Evolutionary conservation across 2,113 vertebrate genomes (phyloP), one percentile per base, ranked within the genome.

Genomic region (Bubo bubo): DNA sequence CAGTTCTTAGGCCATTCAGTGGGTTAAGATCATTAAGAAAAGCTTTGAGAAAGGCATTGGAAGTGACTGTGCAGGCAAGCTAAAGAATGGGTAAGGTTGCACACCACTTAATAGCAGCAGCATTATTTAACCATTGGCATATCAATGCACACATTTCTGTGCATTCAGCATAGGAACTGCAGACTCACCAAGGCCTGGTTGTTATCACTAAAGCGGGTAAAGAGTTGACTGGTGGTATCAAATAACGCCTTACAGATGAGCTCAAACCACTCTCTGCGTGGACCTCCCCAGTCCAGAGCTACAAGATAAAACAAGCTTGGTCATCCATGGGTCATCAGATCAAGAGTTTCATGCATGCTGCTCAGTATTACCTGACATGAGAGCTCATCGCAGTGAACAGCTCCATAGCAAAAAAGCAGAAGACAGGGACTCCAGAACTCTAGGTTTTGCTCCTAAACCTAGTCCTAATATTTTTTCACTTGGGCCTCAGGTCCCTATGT

Each of bases 201-300:
- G 98, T 98, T 99, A 96, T 99, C 99, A 86, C 98, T 99, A 97
- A 99, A 99, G 76, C 99, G 99, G 18, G 98, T 99, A 92, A 99
- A 99, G 72, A 99, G 98, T 89, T 99, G 98, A 98, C 98, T 99
- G 97, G 98, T 98, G 86, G 99, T 99, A 96, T 99, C 99, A 97
- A 99, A 99, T 13, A 99, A 98, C 3, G 98, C 98, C 97, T 99
- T 99, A 96, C 99, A 99, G 94, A 99, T 98, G 37, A 99, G 98
- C 89, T 99, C 99, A 98, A 99, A 99, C 99, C 99, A 99, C 88
- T 99, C 99, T 91, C 99, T 98, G 58, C 99, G 99, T 70, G 99
- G 99, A 6, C 99, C 99, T 86, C 99, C 99, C 99, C 99, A 99
- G 95, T 99, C 99, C 95, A 99, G 98, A 95, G 99, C 99, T 99